Evolutionary conservation across 2,113 vertebrate species (phyloP), one percentile per base, ranked within the genome.

Genomic region (Zeus faber): DNA sequence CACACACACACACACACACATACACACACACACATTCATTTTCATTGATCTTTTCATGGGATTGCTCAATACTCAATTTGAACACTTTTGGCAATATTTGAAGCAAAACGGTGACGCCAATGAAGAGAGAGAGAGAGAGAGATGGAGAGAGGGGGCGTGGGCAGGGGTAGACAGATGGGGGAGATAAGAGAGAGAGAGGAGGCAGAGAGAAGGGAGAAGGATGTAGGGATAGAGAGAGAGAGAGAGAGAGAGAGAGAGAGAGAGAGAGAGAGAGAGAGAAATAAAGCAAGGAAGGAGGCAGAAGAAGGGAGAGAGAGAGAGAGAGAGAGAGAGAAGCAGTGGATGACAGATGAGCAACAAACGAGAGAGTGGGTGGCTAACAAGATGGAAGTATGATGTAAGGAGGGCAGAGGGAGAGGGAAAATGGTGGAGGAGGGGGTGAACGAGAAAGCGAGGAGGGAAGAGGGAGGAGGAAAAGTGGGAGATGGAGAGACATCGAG

Each of bases 1-100:
- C 62, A 49, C 60, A 43, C 45, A 56, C 51, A 61, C 49, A 48
- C 60, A 59, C 5, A 40, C 55, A 60, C 7, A 13, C 4, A 22
- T 35, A 20, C 58, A 72, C 65, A 77, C 65, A 80, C 27, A 29
- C 33, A 37, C 33, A 37, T 37, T 37, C n/a, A 37, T 14, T 37
- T n/a, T 37, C 33, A n/a, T n/a, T n/a, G n/a, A n/a, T n/a, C n/a
- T n/a, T n/a, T n/a, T n/a, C n/a, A n/a, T n/a, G n/a, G n/a, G n/a
- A n/a, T n/a, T n/a, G n/a, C n/a, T n/a, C n/a, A n/a, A n/a, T n/a
- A n/a, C n/a, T n/a, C n/a, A n/a, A n/a, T n/a, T n/a, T n/a, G n/a
- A n/a, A n/a, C n/a, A n/a, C n/a, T n/a, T n/a, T n/a, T n/a, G n/a
- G n/a, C n/a, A n/a, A n/a, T n/a, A n/a, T n/a, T n/a, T n/a, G n/a